A percentile compares a stretch with the other conserved stretches of the same genome.
Conservation (phyloP, 2,888 invertebrate genomes). For the Smittia aterrima region DNA sequence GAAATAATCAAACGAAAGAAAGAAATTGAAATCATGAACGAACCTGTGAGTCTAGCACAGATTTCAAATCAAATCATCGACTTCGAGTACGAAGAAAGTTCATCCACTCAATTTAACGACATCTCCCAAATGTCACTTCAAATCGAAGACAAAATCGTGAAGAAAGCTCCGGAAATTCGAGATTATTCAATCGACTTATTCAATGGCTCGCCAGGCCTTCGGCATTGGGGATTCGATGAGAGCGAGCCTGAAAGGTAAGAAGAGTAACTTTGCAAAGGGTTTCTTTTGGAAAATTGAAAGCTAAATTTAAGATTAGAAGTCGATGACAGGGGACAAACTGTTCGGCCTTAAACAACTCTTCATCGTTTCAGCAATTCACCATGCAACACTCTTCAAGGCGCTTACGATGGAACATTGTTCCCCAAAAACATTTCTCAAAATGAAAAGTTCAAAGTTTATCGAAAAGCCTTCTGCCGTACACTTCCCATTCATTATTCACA, state of each 20-base stretch:
- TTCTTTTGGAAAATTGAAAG: no score
- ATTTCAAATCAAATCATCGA: conserved; percentile 45
- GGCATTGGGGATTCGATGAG: conserved; percentile 62
- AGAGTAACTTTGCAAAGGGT: not conserved
- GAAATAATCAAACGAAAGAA: no score
- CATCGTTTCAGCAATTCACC: conserved; percentile 59
- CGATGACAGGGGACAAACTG: no score
- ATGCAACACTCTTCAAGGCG: conserved; percentile 68
- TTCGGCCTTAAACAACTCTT: no score
- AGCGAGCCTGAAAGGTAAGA: not conserved
- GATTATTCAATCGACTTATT: conserved; percentile 61
- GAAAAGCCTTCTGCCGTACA: conserved; percentile 74
- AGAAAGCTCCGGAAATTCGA: conserved; percentile 43
- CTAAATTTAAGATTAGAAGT: no score
- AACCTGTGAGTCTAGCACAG: not conserved
- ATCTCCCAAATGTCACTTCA: conserved; percentile 26
- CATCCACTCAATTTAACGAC: no score
- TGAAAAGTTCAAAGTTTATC: conserved; percentile 62
- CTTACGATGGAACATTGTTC: conserved; percentile 71
- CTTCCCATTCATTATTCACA: conserved; percentile 58
- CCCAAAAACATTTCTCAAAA: conserved; percentile 60
- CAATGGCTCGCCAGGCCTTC: conserved; percentile 66
- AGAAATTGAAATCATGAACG: conserved; percentile 47
- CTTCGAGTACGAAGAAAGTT: conserved; percentile 47
- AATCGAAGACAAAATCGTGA: conserved; percentile 43